A percentile compares a stretch with the other conserved stretches of the same genome.
Evolutionary conservation across 2,888 invertebrate genomes (phyloP).

Genomic region (Aphidoletes aphidimyza): DNA sequence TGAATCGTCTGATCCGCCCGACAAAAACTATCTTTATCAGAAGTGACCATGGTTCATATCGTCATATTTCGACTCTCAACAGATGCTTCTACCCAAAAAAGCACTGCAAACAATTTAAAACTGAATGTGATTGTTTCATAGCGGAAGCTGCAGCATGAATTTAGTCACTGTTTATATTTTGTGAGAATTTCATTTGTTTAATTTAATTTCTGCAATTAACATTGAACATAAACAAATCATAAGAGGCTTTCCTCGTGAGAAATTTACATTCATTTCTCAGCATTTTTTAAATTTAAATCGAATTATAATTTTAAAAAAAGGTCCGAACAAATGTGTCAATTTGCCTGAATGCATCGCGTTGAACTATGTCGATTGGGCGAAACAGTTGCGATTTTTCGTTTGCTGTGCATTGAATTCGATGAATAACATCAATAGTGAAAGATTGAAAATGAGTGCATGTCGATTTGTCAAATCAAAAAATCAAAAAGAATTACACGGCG

Average conservation of each 20-base stretch:
- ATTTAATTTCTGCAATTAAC: neutral
- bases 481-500: conserved; percentile 51
- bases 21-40: no score
- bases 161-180: no score
- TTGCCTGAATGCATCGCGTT: neutral
- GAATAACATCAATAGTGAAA: neutral
- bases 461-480: conserved; percentile 54
- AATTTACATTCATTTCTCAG: neutral
- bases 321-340: conserved; percentile 41
- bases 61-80: no score
- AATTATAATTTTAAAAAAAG: conserved; percentile 36
- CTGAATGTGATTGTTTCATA: neutral
- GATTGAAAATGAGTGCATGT: neutral
- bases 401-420: neutral
- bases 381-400: neutral
- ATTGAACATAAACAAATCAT: conserved; percentile 41
- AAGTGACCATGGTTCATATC: no score
- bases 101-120: neutral
- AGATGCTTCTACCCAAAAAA: no score
- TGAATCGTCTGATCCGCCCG: no score
- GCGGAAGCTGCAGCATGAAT: no score
- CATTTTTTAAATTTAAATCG: conserved; percentile 14
- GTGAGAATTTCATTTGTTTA: neutral
- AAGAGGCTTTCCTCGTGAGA: no score
- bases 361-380: neutral